Base-by-base conservation (phyloP, 2,113 vertebrate species). In the Paracanthobrama guichenoti region DNA sequence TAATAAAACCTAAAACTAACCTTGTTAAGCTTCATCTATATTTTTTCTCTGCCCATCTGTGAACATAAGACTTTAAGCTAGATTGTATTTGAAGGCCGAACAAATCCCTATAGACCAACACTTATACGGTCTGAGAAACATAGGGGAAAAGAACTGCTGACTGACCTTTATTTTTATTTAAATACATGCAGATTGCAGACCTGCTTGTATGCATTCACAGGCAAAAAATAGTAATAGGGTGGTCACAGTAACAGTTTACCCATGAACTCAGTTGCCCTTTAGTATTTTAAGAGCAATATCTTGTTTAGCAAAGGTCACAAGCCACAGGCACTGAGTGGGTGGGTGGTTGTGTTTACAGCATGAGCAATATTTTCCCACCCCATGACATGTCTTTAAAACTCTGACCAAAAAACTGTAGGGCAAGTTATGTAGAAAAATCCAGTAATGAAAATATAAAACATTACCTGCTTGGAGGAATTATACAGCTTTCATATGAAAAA, bases 281-380 rank as follows among this genome's bases (percentile, higher is more conserved):
- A 79, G n/a, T 79, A 62, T 79, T 79, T 79, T 26, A 62, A 28
- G 77, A 79, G 77, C 77, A 59, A 59, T 39, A 59, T 60, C 53
- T 16, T 42, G 20, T 78, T 79, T 62, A 26, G 22, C n/a, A 79
- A 62, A 79, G 77, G 57, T 62, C 57, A 60, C 75, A 79, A 44
- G 55, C 12, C 31, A 24, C 48, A 8, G 48, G 26, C 5, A 22
- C 8, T 31, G 48, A 75, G 26, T 53, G 46, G 16, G 75, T 57
- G 74, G 74, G 28, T 1, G 31, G 75, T 39, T 60, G 35, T 78
- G 22, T 78, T 44, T 24, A 44, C 22, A 79, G 55, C 18, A 0
- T 10, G n/a, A 26, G 69, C n/a, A 46, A 73, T 48, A 24, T 46
- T 73, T 71, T 44, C 8, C 69, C 42, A 46, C 69, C n/a, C 24